Conservation (phyloP, 2,888 invertebrate species). For the Strigamia maritima region DNA sequence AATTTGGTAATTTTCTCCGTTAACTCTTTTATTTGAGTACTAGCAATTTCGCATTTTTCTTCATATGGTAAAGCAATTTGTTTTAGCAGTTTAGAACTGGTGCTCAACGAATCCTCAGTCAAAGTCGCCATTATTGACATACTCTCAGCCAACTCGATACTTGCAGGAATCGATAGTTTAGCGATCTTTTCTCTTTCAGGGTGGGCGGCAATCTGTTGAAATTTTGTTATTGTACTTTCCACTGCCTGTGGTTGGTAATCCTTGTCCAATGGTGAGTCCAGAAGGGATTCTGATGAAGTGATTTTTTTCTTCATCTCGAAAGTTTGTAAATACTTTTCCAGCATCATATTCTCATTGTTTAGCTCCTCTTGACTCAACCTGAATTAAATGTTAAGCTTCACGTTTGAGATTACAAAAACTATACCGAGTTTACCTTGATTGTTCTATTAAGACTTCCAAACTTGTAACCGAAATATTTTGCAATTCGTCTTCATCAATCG, state of each 20-base stretch:
- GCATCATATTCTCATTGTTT: not conserved
- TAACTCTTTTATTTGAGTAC: not conserved
- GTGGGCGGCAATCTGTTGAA: no score
- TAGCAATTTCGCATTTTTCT: conserved; percentile 6
- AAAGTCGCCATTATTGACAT: not conserved
- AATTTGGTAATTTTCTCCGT: not conserved
- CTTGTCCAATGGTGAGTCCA: no score
- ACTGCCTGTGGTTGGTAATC: not conserved
- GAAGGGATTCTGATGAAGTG: not conserved
- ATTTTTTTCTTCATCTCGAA: not conserved
- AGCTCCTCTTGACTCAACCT: not conserved
- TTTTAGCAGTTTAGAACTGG: not conserved
- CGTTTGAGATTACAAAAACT: no score
- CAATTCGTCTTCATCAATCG: not conserved
- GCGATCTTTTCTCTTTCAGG: not conserved
- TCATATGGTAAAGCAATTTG: not conserved
- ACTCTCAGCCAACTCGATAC: not conserved
- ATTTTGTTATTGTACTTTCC: no score
- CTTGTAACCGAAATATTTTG: not conserved
- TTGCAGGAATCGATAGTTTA: not conserved
- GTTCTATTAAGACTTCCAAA: not conserved
- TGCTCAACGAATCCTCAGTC: not conserved
- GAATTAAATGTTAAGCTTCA: not conserved
- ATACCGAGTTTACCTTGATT: not conserved
- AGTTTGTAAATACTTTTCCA: not conserved